A percentile compares a stretch with the other conserved stretches of the same genome.
These are phyloP conservation scores for Cantharis rufa DNA, from an alignment of 2,888 invertebrate species.

Conservation along the genomic window DNA sequence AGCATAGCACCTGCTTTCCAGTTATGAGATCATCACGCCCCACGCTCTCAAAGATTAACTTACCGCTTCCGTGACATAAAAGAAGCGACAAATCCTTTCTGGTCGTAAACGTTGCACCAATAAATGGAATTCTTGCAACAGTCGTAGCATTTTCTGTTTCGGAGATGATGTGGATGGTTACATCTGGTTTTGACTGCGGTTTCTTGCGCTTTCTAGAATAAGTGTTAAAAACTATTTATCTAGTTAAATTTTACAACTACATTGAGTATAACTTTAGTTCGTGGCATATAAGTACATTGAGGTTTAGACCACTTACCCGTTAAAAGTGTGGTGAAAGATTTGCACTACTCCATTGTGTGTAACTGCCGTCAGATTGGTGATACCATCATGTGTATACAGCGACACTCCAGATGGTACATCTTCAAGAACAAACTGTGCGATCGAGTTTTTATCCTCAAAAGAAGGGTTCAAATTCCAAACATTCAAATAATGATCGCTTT, in stretches of 20 bases:
- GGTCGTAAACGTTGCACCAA: constrained; percentile 53
- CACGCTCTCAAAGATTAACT: constrained; percentile 15
- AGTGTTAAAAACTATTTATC: background rate
- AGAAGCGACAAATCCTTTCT: constrained; percentile 55
- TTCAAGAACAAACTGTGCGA: constrained; percentile 69
- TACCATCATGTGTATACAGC: constrained; percentile 58
- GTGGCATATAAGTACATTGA: no score
- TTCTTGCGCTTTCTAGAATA: constrained; percentile 57
- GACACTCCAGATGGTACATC: constrained; percentile 66
- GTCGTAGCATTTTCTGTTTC: constrained; percentile 55
- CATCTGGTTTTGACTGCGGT: constrained; percentile 65
- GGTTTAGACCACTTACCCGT: constrained; percentile 62
- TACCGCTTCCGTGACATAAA: constrained; percentile 61
- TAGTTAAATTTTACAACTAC: no score
- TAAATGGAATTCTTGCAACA: constrained; percentile 62
- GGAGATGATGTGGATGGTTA: constrained; percentile 64
- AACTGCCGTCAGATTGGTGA: constrained; percentile 59
- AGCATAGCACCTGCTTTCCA: constrained; percentile 56
- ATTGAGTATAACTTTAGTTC: no score
- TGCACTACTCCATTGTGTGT: constrained; percentile 80
- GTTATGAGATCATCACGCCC: constrained; percentile 31
- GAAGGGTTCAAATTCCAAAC: constrained; percentile 58
- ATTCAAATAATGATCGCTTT: constrained; percentile 56
- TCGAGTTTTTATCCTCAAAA: constrained; percentile 57
- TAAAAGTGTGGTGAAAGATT: constrained; percentile 75